These are phyloP conservation scores for Rotaria macrura DNA, from an alignment of 2,888 invertebrate genomes.

Conservation along the genomic window DNA sequence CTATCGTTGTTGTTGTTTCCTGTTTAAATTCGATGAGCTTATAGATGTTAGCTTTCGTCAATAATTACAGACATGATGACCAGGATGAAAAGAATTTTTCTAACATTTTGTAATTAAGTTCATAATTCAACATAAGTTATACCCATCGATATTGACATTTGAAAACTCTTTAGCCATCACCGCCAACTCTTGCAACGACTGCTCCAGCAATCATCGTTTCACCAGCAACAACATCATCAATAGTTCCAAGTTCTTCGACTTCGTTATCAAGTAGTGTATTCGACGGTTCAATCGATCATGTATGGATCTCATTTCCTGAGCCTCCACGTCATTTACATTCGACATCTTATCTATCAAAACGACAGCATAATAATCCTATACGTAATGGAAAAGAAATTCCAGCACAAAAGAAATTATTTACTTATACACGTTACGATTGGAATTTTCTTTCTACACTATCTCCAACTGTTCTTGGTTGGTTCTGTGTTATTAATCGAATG, in stretches of 20 bases:
- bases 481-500: not conserved
- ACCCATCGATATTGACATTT: too few relatives aligned
- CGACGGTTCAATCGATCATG: conserved; percentile 1
- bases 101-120: too few relatives aligned
- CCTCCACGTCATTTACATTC: not conserved
- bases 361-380: not conserved
- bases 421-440: not conserved
- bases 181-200: not conserved
- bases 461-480: conserved; percentile 3
- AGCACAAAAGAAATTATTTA: not conserved
- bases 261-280: conserved; percentile 2
- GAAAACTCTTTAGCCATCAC: not conserved
- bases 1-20: too few relatives aligned
- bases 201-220: too few relatives aligned
- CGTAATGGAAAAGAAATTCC: not conserved
- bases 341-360: not conserved
- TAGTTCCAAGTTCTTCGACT: too few relatives aligned
- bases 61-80: too few relatives aligned
- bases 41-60: too few relatives aligned
- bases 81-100: too few relatives aligned
- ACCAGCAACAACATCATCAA: too few relatives aligned
- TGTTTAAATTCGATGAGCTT: too few relatives aligned
- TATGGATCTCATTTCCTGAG: conserved; percentile 9
- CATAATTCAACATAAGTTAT: too few relatives aligned
- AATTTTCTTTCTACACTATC: conserved; percentile 2